A percentile compares a stretch with the other conserved stretches of the same genome.
These are phyloP conservation scores for Ceyx cyanopectus DNA, from an alignment of 2,113 vertebrate species.

Conservation along the genomic window DNA sequence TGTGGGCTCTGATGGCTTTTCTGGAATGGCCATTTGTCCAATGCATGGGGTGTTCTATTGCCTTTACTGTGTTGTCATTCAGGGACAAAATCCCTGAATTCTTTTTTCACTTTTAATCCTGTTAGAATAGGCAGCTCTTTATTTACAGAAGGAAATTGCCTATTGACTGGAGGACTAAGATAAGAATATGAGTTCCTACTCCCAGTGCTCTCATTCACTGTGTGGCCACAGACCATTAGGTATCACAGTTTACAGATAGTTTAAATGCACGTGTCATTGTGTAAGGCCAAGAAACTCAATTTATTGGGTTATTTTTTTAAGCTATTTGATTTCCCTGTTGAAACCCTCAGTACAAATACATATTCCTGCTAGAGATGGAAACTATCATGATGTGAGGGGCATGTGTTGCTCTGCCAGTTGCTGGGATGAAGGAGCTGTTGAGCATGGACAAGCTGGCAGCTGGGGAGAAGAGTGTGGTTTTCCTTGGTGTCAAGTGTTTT, in stretches of 20 bases:
- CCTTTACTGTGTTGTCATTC: background rate
- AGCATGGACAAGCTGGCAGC: background rate
- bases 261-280: background rate
- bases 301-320: background rate
- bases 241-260: background rate
- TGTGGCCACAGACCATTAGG: background rate
- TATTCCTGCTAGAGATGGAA: background rate
- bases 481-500: background rate
- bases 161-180: background rate
- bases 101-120: background rate
- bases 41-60: rapidly evolving
- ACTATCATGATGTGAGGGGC: background rate
- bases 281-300: background rate
- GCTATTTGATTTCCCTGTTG: background rate
- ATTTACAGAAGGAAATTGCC: background rate
- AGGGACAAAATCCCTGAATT: background rate
- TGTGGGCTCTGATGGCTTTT: background rate
- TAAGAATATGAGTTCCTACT: background rate
- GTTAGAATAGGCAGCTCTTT: background rate
- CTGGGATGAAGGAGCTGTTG: background rate
- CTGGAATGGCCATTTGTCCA: rapidly evolving
- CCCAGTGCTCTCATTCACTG: background rate
- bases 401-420: background rate
- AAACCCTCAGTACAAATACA: background rate
- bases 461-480: background rate